Evolutionary conservation across 2,113 vertebrate species (phyloP), one percentile per base, ranked within the genome.

Genomic region (Myotis brandtii): DNA sequence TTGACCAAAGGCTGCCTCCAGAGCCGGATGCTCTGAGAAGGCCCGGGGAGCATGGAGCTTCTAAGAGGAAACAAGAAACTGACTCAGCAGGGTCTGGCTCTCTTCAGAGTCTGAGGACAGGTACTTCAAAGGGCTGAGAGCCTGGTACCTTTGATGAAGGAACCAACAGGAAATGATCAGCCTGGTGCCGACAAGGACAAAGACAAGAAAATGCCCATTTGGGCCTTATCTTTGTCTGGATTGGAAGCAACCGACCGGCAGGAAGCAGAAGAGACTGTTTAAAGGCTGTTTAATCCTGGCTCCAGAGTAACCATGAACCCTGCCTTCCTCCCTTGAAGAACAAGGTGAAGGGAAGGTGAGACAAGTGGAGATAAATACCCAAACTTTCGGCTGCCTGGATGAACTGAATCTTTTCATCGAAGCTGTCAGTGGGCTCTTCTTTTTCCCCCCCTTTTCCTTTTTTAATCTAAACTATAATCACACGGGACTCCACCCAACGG

Each of bases 111-210:
- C 76, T 67, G 69, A 59, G 70, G 18, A 94, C 52, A 66, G 72
- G 50, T 3, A 0, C 91, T 96, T 98, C 96, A 97, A 97, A 96
- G 77, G 56, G 3, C 52, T 1, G 10, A 40, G 20, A 64, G 87
- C 43, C 90, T 48, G 70, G 64, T 52, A 54, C 25, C 95, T 97
- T 95, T 97, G 95, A 97, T 96, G 96, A 77, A 56, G 75, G 62
- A 85, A 88, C 50, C 32, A 54, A 70, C 91, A 95, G 94, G 91
- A 96, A 95, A 97, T 97, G 62, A 97, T 91, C 62, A 90, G 84
- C 70, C 67, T 76, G 4, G 1, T 54, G 83, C 66, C 40, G 66
- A 89, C 77, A 76, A 59, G 80, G 93, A 96, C 62, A 93, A 89
- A 95, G 87, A 92, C 64, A 85, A 96, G 93, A 89, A 95, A 89